Evolutionary conservation across 2,888 invertebrate species (phyloP), one percentile per base, ranked within the genome.

Genomic region (Chorisops tibialis): DNA sequence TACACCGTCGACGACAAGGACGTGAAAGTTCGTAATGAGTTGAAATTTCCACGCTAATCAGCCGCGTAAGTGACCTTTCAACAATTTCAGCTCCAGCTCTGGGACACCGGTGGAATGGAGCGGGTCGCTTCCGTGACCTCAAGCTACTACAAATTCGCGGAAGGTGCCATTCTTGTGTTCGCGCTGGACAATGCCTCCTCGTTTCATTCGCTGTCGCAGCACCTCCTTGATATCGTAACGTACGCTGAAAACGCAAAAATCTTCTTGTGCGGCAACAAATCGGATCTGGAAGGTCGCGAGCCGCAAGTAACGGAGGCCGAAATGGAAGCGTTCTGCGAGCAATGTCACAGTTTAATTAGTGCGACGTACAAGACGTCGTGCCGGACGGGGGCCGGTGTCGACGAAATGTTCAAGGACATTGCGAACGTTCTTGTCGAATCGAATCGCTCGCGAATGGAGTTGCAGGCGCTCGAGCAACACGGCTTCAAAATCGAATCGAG

Each of bases 41-140:
- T 12, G 11, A 19, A 16, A 30, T 22, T 22, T 30, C 22, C 14
- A 24, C n/a, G 18, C 14, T 24, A 30, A 16, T 22, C 30, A n/a
- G 7, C n/a, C 19, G 18, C 12, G 11, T 19, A 12, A 16, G 19
- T 21, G 48, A 48, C 11, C 3, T 19, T 7, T 14, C 4, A 11
- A 30, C 14, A 49, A 49, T 6, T 21, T 1, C 76, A 96, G 94
- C 80, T 96, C 65, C 94, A 95, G 79, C 79, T 96, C 68, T 96
- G 96, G 95, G 96, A 96, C 75, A 96, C 96, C 38, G 96, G 95
- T 68, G 96, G 96, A 51, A 94, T 96, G 93, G 96, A 96, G 79
- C 83, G 96, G 70, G 94, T 96, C 66, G 95, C 95, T 48, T 94
- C 94, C 3, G 91, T 96, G 18, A 96, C 96, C 11, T 93, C 93